phyloP scores from a whole-genome alignment of 1,140 invertebrate species.

The Magallana angulata region DNA sequence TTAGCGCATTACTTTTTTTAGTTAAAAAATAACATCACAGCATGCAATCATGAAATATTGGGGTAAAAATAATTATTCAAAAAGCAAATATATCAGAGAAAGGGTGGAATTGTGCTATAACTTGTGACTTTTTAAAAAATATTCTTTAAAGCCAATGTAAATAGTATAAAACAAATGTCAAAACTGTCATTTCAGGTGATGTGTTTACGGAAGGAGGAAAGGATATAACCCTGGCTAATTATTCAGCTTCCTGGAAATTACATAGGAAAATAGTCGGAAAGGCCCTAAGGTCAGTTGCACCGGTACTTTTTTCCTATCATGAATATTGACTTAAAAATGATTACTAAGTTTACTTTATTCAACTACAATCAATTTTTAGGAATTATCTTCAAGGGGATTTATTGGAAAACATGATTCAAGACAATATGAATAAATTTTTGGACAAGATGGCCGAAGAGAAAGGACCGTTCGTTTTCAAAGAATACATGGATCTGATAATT shows the following conservation, averaged over 20 bases:
- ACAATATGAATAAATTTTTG: slow-evolving; percentile 3
- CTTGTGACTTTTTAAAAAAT: no score
- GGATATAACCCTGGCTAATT: slow-evolving; percentile 45
- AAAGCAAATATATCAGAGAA: no score
- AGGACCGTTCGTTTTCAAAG: slow-evolving; percentile 5
- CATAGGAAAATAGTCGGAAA: slow-evolving; percentile 38
- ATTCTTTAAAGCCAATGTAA: no score
- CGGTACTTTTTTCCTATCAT: no score
- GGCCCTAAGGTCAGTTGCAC: slow-evolving; percentile 13
- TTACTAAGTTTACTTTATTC: no score
- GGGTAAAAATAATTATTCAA: no score
- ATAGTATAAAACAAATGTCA: no score
- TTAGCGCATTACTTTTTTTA: no score
- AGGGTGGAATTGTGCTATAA: no score
- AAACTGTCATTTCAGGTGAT: slow-evolving; percentile 16
- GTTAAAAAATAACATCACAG: no score
- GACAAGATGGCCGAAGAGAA: not conserved
- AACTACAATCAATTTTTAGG: not conserved
- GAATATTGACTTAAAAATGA: no score
- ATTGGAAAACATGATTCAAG: slow-evolving; percentile 11
- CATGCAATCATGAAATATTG: no score
- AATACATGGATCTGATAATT: slow-evolving; percentile 1
- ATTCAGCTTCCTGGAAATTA: slow-evolving; percentile 36
- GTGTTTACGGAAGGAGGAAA: slow-evolving; percentile 45
- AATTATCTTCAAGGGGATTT: not conserved